Evolutionary conservation across 1,140 invertebrate species (phyloP), one percentile per base, ranked within the genome.

Genomic region (Fopius arisanus): DNA sequence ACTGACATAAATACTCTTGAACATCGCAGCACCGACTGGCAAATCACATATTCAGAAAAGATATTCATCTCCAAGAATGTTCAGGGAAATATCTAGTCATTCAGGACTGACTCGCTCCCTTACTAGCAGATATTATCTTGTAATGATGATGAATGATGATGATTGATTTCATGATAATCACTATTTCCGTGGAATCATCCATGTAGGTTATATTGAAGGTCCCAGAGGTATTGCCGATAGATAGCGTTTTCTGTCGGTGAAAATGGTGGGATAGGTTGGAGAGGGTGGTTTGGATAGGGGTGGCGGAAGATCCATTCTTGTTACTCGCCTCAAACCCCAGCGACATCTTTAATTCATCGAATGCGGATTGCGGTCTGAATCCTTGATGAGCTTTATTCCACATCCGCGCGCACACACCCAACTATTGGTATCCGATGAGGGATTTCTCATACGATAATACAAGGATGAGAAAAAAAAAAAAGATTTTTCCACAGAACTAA

Each of bases 261-360:
- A 59, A 59, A 59, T 28, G 54, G 23, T 21, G 19, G 54, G 54
- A 26, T 23, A 59, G 54, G 23, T 51, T 16, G 23, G 10, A 10
- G 5, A 23, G 16, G 51, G 12, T 10, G 54, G 54, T 59, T 59
- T 59, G 54, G 54, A 51, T 51, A 51, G 54, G 12, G 41, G 62
- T 16, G n/a, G 54, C 41, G 48, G 43, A 21, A 66, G 74, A 81
- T 84, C 81, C 83, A 84, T 85, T 87, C 84, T 87, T 87, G 84
- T 86, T 88, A 86, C 84, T 86, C 54, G 54, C 54, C 54, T 26
- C 54, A 59, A 59, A 59, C 54, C 78, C 77, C 75, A 80, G 81
- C 76, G 85, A 88, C 83, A 87, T 88, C 86, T 88, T 88, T 88
- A 88, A 88, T 87, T 87, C 86, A 87, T 87, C 83, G 83, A 86